Conservation (phyloP, 2,113 vertebrate genomes). For the Antennarius striatus region DNA sequence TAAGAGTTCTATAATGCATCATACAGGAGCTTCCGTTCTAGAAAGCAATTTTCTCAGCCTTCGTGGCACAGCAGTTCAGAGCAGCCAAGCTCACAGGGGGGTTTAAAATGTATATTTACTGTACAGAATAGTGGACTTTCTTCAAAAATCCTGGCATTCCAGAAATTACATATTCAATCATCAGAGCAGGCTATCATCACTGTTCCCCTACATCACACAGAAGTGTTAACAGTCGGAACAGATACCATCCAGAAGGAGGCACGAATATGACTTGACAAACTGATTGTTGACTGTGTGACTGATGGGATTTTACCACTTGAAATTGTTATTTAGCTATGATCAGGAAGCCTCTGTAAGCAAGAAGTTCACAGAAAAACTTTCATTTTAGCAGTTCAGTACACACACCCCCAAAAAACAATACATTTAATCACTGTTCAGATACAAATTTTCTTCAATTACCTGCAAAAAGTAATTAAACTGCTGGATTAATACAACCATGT, state of each 20-base stretch:
- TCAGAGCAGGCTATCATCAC: neutral
- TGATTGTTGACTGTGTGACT: neutral
- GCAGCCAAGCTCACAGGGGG: constrained; percentile 10
- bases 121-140: constrained; percentile 28
- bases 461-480: too few species aligned
- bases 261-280: neutral
- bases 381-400: too few species aligned
- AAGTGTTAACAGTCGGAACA: neutral
- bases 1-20: constrained; percentile 40
- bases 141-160: constrained; percentile 23
- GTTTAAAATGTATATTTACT: constrained; percentile 30
- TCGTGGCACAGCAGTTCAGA: constrained; percentile 25
- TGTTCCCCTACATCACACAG: neutral
- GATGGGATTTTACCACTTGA: too few species aligned
- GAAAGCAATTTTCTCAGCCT: constrained; percentile 42
- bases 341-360: too few species aligned
- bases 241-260: neutral
- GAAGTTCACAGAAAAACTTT: too few species aligned
- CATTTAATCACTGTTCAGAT: too few species aligned
- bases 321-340: too few species aligned
- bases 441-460: too few species aligned
- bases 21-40: constrained; percentile 32
- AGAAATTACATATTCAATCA: constrained; percentile 46
- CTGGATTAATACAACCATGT: too few species aligned
- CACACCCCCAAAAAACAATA: too few species aligned